Conservation (phyloP, 2,888 invertebrate genomes). For the Ctena decussata region DNA sequence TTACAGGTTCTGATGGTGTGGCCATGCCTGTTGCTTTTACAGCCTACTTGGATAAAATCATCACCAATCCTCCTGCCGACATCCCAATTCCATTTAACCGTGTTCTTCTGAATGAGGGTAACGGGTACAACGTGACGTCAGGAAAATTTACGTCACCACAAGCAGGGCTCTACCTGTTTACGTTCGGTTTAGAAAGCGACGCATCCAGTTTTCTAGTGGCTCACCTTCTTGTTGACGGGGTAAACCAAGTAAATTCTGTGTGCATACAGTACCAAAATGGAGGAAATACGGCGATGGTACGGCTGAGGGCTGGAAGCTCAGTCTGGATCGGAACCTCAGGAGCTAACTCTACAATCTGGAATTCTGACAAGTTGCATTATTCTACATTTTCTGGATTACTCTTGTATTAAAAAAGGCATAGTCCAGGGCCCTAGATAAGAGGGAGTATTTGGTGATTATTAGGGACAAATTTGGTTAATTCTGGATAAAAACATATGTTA, state of each 20-base stretch:
- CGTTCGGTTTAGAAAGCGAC: not conserved
- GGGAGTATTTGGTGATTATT: too few relatives aligned
- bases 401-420: too few relatives aligned
- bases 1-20: too few relatives aligned
- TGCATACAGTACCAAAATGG: not conserved
- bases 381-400: not conserved
- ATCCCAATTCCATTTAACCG: not conserved
- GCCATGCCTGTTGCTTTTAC: conserved; percentile 3
- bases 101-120: not conserved
- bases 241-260: not conserved
- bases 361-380: not conserved
- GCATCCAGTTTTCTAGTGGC: not conserved
- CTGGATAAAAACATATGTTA: too few relatives aligned
- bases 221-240: not conserved
- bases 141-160: not conserved
- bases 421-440: too few relatives aligned
- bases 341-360: not conserved
- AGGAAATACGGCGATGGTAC: not conserved
- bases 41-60: not conserved
- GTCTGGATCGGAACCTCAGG: not conserved
- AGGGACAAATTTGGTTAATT: too few relatives aligned
- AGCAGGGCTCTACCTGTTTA: not conserved
- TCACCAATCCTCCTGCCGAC: not conserved
- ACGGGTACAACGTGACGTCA: not conserved
- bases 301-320: not conserved